Evolutionary conservation across 2,888 invertebrate genomes (phyloP).

Genomic region (Xylota sylvarum): DNA sequence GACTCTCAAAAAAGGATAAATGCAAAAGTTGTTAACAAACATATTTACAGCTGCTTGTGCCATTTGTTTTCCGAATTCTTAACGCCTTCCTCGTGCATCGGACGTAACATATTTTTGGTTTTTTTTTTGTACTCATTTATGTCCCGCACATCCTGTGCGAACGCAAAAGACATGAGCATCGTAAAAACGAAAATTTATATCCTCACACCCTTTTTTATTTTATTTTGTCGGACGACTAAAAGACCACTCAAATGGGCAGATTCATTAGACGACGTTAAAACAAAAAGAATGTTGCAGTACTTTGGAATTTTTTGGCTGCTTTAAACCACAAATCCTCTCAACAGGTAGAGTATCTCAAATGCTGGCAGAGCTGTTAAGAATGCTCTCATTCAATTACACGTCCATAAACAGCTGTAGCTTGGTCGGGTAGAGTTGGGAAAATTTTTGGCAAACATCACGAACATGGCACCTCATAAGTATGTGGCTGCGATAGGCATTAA

Average conservation of each 20-base stretch:
- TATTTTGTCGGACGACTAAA: neutral
- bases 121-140: neutral
- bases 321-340: slow-evolving; percentile 34
- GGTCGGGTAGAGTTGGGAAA: slow-evolving; percentile 37
- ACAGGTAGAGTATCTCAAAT: slow-evolving; percentile 52
- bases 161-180: slow-evolving; percentile 5
- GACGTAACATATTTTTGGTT: neutral
- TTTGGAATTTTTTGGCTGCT: slow-evolving; percentile 39
- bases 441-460: slow-evolving; percentile 64
- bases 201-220: neutral
- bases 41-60: slow-evolving; percentile 1
- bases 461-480: slow-evolving; percentile 19
- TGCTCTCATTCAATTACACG: slow-evolving; percentile 62
- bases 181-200: slow-evolving; percentile 28
- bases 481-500: slow-evolving; percentile 38
- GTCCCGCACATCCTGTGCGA: neutral
- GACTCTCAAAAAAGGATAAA: neutral
- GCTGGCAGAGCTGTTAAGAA: slow-evolving; percentile 39
- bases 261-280: slow-evolving; percentile 28
- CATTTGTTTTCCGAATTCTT: neutral
- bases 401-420: slow-evolving; percentile 47
- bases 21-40: slow-evolving; percentile 6
- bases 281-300: slow-evolving; percentile 25
- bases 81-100: neutral
- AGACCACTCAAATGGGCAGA: slow-evolving; percentile 18